A percentile compares a stretch with the other conserved stretches of the same genome.
phyloP scores from a whole-genome alignment of 1,140 invertebrate species.

The Orchestia grillus region DNA sequence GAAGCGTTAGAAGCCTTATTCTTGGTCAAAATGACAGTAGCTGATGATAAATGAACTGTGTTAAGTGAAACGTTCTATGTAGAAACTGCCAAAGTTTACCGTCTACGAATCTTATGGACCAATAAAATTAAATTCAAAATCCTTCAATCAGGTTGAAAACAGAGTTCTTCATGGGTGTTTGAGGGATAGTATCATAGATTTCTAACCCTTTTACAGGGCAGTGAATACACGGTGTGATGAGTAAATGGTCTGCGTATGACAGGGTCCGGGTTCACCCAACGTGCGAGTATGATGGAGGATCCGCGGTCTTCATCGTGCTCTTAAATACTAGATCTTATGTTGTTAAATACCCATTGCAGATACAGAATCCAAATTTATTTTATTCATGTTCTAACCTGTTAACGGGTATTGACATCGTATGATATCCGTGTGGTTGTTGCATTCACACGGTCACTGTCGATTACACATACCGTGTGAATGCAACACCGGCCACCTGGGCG shows the following conservation, averaged over 20 bases:
- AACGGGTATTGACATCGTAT: too few species aligned
- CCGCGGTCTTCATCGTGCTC: too few species aligned
- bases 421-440: too few species aligned
- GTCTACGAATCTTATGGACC: too few species aligned
- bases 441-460: too few species aligned
- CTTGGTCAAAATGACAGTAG: not conserved
- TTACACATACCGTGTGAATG: too few species aligned
- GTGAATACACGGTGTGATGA: not conserved
- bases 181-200: not conserved
- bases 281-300: not conserved
- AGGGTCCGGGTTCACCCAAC: not conserved
- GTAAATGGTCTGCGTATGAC: not conserved
- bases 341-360: too few species aligned
- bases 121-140: not conserved
- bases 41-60: not conserved
- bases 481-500: too few species aligned
- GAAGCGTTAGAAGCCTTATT: not conserved
- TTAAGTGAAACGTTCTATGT: not conserved
- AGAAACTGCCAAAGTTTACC: too few species aligned
- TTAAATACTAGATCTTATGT: too few species aligned
- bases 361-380: too few species aligned
- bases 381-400: too few species aligned
- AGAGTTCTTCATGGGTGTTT: not conserved
- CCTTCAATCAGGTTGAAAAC: not conserved
- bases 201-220: not conserved